phyloP scores from a whole-genome alignment of 2,797 vertebrate species.

The Helarctos malayanus region DNA sequence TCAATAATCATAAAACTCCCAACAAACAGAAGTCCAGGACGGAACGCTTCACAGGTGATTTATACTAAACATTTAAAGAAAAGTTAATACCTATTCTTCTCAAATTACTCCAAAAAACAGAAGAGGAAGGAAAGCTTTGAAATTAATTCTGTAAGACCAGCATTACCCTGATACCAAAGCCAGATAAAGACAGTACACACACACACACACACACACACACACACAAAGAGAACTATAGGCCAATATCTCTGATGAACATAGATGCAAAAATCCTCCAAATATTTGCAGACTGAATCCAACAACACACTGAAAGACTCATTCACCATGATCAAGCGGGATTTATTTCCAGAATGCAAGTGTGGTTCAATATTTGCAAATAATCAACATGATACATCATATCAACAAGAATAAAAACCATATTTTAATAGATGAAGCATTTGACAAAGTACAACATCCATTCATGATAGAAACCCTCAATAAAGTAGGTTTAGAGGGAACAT shows the following conservation, averaged over 20 bases:
- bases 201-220: no score
- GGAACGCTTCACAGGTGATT: neutral
- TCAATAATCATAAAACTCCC: neutral
- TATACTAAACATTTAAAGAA: neutral
- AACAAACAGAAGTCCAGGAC: neutral
- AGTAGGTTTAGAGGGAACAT: neutral
- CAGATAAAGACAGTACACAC: neutral
- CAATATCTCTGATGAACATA: neutral
- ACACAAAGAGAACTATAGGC: neutral
- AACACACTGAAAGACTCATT: neutral
- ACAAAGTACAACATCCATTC: neutral
- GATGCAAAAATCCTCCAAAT: neutral
- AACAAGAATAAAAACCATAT: neutral
- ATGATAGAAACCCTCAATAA: neutral
- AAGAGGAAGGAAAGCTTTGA: neutral
- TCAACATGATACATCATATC: neutral
- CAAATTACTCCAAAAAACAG: neutral
- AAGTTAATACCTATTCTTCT: neutral
- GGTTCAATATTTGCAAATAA: neutral
- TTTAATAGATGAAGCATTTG: neutral
- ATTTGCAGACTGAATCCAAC: neutral
- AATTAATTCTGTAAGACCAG: neutral
- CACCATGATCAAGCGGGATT: neutral
- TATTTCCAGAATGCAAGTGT: neutral
- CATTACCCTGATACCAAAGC: neutral